Evolutionary conservation across 2,797 vertebrate genomes (phyloP).

Genomic region (Typhlichthys eigenmanni): DNA sequence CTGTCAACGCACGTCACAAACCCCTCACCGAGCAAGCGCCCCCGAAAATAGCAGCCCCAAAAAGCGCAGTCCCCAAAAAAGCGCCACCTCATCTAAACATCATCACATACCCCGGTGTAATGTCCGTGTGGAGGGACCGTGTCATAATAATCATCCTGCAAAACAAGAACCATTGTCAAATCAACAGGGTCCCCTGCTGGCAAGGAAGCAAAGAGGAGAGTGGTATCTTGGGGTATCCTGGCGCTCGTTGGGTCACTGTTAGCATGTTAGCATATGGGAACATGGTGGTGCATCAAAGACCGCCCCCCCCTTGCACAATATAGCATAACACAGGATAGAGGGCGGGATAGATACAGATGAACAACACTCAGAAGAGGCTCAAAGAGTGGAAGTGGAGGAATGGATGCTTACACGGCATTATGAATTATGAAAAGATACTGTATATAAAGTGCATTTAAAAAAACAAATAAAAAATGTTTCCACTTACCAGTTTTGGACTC

Average conservation of each 20-base stretch:
- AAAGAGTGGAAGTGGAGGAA: background rate
- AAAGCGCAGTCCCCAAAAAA: conserved; percentile 18
- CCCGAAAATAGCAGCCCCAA: background rate
- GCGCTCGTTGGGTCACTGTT: conserved; percentile 35
- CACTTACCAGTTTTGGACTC: conserved; percentile 98
- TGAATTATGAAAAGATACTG: conserved; percentile 26
- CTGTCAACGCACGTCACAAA: conserved; percentile 29
- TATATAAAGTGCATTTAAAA: background rate
- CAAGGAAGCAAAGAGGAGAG: conserved; percentile 29
- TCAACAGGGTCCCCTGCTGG: conserved; percentile 12
- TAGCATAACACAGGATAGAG: background rate
- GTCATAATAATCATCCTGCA: conserved; percentile 62
- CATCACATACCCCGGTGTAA: conserved; percentile 70
- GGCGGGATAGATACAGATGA: background rate
- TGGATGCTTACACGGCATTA: background rate
- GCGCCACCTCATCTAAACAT: conserved; percentile 20
- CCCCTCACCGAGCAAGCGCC: background rate
- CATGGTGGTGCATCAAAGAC: conserved; percentile 63
- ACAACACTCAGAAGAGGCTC: background rate
- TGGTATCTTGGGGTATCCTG: conserved; percentile 36
- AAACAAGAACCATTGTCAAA: conserved; percentile 51
- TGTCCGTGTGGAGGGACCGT: conserved; percentile 65
- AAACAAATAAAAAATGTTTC: conserved; percentile 21
- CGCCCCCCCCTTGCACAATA: conserved; percentile 32
- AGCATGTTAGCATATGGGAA: conserved; percentile 55